phyloP scores from a whole-genome alignment of 2,113 vertebrate genomes.

The Calyptommatus sinebrachiatus region DNA sequence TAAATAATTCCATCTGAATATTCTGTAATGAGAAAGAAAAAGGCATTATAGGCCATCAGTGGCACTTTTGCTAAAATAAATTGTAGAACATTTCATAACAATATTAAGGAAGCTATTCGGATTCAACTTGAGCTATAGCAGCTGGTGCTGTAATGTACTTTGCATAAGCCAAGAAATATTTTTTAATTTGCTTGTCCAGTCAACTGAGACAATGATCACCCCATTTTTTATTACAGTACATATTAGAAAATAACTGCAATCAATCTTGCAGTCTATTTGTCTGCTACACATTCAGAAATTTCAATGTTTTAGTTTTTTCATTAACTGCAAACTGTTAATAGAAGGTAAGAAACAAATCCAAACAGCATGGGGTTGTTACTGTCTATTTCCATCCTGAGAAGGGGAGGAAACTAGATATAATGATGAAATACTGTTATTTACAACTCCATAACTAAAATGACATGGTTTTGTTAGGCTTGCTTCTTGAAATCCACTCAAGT shows the following conservation, averaged over 20 bases:
- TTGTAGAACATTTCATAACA: constrained; percentile 8
- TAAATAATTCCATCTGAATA: constrained; percentile 13
- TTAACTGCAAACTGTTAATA: constrained; percentile 11
- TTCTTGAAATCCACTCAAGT: background rate
- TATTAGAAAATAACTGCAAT: background rate
- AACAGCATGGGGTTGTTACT: background rate
- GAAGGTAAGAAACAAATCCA: background rate
- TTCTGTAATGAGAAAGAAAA: constrained; percentile 4
- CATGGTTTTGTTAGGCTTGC: no score
- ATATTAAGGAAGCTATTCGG: constrained; percentile 20
- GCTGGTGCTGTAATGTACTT: background rate
- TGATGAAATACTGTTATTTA: no score
- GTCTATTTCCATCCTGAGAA: background rate
- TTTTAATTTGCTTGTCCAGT: constrained; percentile 29
- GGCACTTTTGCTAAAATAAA: background rate
- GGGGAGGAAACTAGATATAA: no score
- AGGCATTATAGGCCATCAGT: background rate
- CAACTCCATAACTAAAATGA: no score
- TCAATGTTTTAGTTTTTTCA: constrained; percentile 12
- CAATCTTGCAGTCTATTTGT: background rate
- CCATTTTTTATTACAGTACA: constrained; percentile 7
- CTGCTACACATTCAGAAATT: background rate
- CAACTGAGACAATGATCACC: constrained; percentile 8
- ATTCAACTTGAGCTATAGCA: background rate
- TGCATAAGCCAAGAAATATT: constrained; percentile 14